Base-by-base conservation (phyloP, 2,888 invertebrate genomes). In the Unio pictorum region DNA sequence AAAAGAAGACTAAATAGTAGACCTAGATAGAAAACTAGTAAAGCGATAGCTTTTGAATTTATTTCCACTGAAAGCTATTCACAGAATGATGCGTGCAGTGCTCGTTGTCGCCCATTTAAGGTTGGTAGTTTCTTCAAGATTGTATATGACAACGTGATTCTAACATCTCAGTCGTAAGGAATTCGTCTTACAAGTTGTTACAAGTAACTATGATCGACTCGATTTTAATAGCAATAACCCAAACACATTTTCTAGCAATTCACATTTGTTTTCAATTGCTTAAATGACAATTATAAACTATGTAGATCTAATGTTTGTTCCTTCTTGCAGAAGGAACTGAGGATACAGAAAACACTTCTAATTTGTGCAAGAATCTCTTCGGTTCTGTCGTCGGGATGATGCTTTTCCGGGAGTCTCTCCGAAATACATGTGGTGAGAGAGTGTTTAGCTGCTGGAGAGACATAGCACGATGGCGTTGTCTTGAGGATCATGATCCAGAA, bases 401-500 rank as follows among this genome's bases (percentile, higher is more conserved):
- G 61, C 66, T 81, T 61, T 81, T 83, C 70, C 73, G 81, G 7
- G 81, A 83, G 57, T 80, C 73, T 4, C 61, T 83, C 59, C 62
- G 74, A 4, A 76, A 75, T 62, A 81, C 83, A 1, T 68, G 72
- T 57, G 83, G 83, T 30, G 81, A 83, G 66, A 69, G 66, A 11
- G 78, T 78, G 6, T 76, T 73, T 55, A 63, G 75, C 45, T 83
- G 83, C 68, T 82, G 81, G 83, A 67, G 72, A 34, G 81, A 83
- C 67, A 71, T 82, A 1, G 79, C 80, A 63, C 75, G 72, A 15
- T 78, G 79, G 75, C 70, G 68, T 26, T 67, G 68, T 18, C 66
- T 77, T 15, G 67, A 71, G 45, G 75, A 79, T 26, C 55, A 45
- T 20, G 69, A 66, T 0, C 67, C 66, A 3, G 66, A 72, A 56